These are phyloP conservation scores for Alaudala cheleensis DNA, from an alignment of 2,113 vertebrate genomes.

Conservation along the genomic window DNA sequence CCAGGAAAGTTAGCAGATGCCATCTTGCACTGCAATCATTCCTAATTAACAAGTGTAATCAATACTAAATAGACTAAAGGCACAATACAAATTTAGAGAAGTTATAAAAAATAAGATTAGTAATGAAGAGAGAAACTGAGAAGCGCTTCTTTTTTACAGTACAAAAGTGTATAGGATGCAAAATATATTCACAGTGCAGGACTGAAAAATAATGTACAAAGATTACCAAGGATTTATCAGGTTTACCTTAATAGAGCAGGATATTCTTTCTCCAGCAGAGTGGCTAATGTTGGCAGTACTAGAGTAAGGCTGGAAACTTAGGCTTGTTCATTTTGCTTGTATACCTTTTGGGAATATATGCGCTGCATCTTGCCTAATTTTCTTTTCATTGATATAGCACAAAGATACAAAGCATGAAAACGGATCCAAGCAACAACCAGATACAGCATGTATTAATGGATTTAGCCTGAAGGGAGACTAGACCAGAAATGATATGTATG, in stretches of 20 bases:
- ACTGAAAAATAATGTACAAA: background rate
- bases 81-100: background rate
- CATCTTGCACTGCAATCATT: background rate
- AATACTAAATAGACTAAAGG: background rate
- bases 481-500: background rate
- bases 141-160: conserved; percentile 12
- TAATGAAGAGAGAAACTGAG: conserved; percentile 9
- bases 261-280: conserved; percentile 13
- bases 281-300: conserved; percentile 30
- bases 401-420: conserved; percentile 59
- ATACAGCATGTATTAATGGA: background rate
- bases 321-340: conserved; percentile 17
- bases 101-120: conserved; percentile 12
- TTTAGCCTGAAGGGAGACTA: background rate
- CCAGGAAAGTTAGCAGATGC: background rate
- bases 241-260: background rate
- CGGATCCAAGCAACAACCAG: conserved; percentile 22
- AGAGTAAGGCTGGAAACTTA: background rate
- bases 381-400: conserved; percentile 29
- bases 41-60: background rate
- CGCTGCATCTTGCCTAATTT: conserved; percentile 44
- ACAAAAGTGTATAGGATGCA: background rate
- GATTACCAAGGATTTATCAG: background rate
- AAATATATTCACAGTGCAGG: conserved; percentile 22
- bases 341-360: conserved; percentile 46